Evolutionary conservation across 2,113 vertebrate species (phyloP).

Genomic region (Corythoichthys intestinalis): DNA sequence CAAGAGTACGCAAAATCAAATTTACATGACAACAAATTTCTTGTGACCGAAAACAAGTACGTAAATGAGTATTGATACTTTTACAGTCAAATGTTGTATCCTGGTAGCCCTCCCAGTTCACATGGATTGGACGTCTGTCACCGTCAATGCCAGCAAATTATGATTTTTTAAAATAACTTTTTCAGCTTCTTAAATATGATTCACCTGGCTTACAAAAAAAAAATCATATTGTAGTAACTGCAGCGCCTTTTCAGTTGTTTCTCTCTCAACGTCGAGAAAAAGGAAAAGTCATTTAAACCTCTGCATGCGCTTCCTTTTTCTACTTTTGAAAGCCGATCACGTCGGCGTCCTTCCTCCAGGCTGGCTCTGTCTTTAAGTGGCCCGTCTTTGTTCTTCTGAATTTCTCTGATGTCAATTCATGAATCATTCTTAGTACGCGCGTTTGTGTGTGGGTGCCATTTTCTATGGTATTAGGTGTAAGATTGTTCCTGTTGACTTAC

Average conservation of each 20-base stretch:
- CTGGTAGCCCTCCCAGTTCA: no score
- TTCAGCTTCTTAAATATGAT: not conserved
- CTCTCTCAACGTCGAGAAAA: not conserved
- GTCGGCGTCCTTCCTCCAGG: not conserved
- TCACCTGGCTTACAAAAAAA: not conserved
- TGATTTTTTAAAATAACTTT: not conserved
- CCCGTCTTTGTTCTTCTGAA: not conserved
- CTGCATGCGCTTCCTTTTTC: not conserved
- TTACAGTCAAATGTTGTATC: no score
- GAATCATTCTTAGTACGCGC: not conserved
- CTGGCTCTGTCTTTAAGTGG: not conserved
- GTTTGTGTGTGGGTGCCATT: not conserved
- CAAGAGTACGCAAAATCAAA: no score
- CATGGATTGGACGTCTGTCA: no score
- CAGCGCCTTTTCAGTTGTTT: not conserved
- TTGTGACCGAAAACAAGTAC: no score
- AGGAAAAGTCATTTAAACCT: not conserved
- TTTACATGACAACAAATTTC: no score
- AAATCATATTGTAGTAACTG: no score
- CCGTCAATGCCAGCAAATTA: no score
- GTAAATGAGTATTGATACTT: no score
- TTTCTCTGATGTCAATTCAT: not conserved
- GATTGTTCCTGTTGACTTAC: not conserved
- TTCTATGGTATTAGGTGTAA: not conserved
- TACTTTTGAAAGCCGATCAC: not conserved